phyloP scores from a whole-genome alignment of 2,113 vertebrate species.

The Danio rerio region GRCz12tu NC_133182.1:50228501-50229000 shows the following conservation, averaged over 20 bases:
- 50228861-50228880: conserved; percentile 95
- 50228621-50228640: background rate
- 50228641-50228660: background rate
- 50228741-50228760: conserved; percentile 98
- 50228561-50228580: too few relatives aligned
- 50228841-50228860: conserved; percentile 89
- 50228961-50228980: background rate
- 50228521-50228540: too few relatives aligned
- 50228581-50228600: too few relatives aligned
- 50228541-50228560: too few relatives aligned
- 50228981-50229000: background rate
- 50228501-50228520: too few relatives aligned
- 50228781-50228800: conserved; percentile 86
- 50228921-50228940: conserved; percentile 33
- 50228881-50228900: conserved; percentile 95
- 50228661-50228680: background rate
- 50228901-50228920: conserved; percentile 81
- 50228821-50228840: conserved; percentile 84
- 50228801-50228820: conserved; percentile 91
- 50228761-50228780: conserved; percentile 85
- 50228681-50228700: background rate
- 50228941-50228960: background rate
- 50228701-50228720: conserved; percentile 86
- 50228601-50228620: background rate
- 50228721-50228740: conserved; percentile 95